Percentiles rank a stretch among this genome's conserved stretches.
phyloP scores from a whole-genome alignment of 2,888 invertebrate genomes.

The Drosophila diplacantha region DNA sequence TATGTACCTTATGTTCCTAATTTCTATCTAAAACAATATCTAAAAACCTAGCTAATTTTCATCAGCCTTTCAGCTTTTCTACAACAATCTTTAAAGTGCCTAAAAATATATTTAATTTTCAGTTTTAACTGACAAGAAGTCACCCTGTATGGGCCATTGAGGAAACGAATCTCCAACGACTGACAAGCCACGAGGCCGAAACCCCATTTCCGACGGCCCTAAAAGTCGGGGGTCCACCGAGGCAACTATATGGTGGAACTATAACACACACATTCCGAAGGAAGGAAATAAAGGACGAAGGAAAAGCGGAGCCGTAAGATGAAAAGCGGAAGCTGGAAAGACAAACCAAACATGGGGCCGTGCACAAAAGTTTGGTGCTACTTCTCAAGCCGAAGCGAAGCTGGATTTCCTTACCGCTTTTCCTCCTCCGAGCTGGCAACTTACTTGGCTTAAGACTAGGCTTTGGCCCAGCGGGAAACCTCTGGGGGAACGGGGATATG shows the following conservation, averaged over 20 bases:
- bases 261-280: constrained; percentile 13
- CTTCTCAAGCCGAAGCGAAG: constrained; percentile 37
- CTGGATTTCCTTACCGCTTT: constrained; percentile 47
- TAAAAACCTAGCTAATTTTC: background rate
- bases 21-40: background rate
- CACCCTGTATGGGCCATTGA: constrained; percentile 33
- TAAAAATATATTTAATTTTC: background rate
- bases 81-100: background rate
- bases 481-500: constrained; percentile 19
- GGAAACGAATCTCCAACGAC: constrained; percentile 9
- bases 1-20: background rate
- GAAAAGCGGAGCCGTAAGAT: constrained; percentile 40
- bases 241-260: constrained; percentile 30
- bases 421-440: constrained; percentile 64
- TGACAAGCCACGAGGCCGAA: constrained; percentile 17
- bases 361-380: constrained; percentile 66
- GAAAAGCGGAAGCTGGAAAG: constrained; percentile 74
- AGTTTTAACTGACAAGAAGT: background rate
- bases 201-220: constrained; percentile 31
- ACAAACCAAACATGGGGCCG: constrained; percentile 77
- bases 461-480: constrained; percentile 50
- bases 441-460: constrained; percentile 70
- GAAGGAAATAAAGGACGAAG: constrained; percentile 33
- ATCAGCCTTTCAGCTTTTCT: no score
- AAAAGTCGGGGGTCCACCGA: constrained; percentile 19